Evolutionary conservation across 2,797 vertebrate species (phyloP), one percentile per base, ranked within the genome.

Genomic region (Molothrus ater): DNA sequence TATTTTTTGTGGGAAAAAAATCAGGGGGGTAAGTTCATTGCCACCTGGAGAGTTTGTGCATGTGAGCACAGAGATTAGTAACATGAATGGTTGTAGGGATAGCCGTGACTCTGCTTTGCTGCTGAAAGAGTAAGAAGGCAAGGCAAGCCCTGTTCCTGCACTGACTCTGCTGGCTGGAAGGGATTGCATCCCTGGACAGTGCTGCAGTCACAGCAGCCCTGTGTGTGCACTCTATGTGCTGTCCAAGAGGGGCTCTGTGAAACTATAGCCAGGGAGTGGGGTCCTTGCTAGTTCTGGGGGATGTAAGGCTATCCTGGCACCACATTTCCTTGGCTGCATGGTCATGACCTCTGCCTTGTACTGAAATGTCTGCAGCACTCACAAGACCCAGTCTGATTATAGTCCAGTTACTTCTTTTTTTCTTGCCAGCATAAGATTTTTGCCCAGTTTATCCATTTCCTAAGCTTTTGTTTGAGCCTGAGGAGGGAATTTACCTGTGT

Each of bases 41-140:
- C 42, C 13, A 24, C 1, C 22, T 57, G 86, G 73, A 79, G 64
- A 78, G 29, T 59, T 69, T 54, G 38, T 86, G 54, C 25, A 0
- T 24, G 31, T 86, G 47, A 79, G n/a, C 25, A 8, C 14, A 29
- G 53, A 59, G 48, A 25, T 66, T 6, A 47, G 32, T 61, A 21
- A 12, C 24, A 1, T 1, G 2, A 25, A 12, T 1, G 3, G 8
- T 51, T 43, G 40, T 18, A 43, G 69, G 69, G n/a, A 7, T 6
- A 73, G 36, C 43, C 11, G 56, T n/a, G 25, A 21, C 13, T 72
- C 54, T 45, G 38, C 48, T 78, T 74, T 74, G n/a, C 40, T 88
- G 40, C 57, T 68, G 54, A 4, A 75, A 64, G 76, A 80, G 32
- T 26, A 1, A 47, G 38, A 75, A 70, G 12, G 18, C 76, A 81